Evolutionary conservation across 2,113 vertebrate genomes (phyloP).

Genomic region (Castor canadensis): DNA sequence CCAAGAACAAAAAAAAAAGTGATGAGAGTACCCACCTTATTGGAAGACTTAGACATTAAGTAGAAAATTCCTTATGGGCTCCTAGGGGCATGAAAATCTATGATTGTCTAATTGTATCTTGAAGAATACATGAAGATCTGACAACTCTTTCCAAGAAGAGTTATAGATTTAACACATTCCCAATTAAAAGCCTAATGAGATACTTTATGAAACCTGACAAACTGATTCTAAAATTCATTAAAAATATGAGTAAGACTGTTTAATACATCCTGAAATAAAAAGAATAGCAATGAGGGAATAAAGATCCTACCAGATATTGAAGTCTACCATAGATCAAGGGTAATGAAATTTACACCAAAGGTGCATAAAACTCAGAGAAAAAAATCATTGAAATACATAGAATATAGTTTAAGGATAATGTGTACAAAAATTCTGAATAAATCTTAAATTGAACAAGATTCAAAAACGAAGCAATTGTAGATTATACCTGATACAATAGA

Average conservation of each 20-base stretch:
- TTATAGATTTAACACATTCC: constrained; percentile 48
- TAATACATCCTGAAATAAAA: constrained; percentile 58
- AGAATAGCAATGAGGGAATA: background rate
- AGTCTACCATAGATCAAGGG: constrained; percentile 12
- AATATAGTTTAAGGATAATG: background rate
- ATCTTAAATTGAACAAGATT: background rate
- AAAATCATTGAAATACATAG: background rate
- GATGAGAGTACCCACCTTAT: background rate
- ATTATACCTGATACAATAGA: background rate
- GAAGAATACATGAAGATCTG: background rate
- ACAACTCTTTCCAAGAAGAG: constrained; percentile 21
- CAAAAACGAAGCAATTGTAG: background rate
- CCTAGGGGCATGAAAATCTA: background rate
- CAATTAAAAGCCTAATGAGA: constrained; percentile 57
- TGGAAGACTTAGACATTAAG: background rate
- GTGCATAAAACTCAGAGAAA: background rate
- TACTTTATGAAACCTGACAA: constrained; percentile 61
- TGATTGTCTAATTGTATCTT: background rate
- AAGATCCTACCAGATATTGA: constrained; percentile 35
- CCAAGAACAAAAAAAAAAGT: background rate
- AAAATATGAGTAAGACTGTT: constrained; percentile 39
- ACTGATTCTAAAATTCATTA: constrained; percentile 60
- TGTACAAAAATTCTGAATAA: background rate
- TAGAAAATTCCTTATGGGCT: background rate
- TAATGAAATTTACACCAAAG: constrained; percentile 33